Evolutionary conservation across 2,888 invertebrate species (phyloP), one percentile per base, ranked within the genome.

Genomic region (Rosalia funebris): DNA sequence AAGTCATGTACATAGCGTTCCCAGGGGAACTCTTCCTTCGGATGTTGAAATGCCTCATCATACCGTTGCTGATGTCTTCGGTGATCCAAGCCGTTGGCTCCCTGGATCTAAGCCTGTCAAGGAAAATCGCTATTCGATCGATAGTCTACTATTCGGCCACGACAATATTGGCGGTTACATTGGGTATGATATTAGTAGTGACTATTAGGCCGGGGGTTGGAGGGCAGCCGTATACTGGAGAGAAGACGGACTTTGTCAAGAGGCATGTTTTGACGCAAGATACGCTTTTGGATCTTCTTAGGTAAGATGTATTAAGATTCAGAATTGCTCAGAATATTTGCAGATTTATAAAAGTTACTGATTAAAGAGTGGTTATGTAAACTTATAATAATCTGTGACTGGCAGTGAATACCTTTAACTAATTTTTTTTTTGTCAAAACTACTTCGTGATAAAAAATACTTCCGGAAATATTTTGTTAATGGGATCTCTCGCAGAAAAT

Each of bases 1-100:
- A n/a, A n/a, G n/a, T n/a, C n/a, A 95, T 95, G 92, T 97, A 97
- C 84, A 89, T 97, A 79, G 91, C 93, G 76, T 97, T 95, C 82
- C 90, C 95, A 1, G 98, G 98, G 41, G 96, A 97, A 77, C 86
- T 98, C 67, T 96, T 98, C 82, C 87, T 98, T 75, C 87, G 96
- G 82, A 97, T 97, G 95, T 86, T 98, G 57, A 97, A 97, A 84
- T 91, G 93, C 75, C 87, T 98, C 69, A 98, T 98, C 77, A 89
- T 98, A 41, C 98, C 98, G 1, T 84, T 98, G 74, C 86, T 98
- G 74, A 91, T 95, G 57, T 90, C 94, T 0, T 94, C 94, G 15
- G 90, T 98, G 58, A 91, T 97, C 58, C 92, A 95, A 14, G 96
- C 97, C 42, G 93, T 97, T 68, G 96, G 96, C 59, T 93, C 71